phyloP scores from a whole-genome alignment of 2,113 vertebrate genomes.

The Phaethornis superciliosus region DNA sequence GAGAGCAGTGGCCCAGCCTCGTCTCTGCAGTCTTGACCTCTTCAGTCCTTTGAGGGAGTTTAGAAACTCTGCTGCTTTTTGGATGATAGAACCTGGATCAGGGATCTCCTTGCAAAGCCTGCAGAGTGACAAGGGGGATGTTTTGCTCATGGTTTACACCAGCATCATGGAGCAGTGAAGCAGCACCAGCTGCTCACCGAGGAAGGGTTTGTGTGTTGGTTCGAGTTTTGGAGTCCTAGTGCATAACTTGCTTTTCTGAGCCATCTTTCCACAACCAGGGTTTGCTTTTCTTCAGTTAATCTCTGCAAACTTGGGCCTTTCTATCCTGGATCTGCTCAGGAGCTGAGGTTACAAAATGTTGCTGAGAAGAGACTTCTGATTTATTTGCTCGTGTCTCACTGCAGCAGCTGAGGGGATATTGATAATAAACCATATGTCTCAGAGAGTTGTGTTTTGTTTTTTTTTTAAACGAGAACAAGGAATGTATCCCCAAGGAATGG shows the following conservation, averaged over 20 bases:
- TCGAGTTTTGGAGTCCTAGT: background rate
- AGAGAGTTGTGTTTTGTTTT: background rate
- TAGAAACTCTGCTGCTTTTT: background rate
- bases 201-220: background rate
- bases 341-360: background rate
- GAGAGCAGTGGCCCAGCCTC: background rate
- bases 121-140: background rate
- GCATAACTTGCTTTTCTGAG: background rate
- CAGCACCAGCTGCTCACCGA: background rate
- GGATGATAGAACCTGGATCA: background rate
- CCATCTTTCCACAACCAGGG: background rate
- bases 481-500: background rate
- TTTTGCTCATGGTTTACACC: rapidly evolving
- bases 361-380: background rate
- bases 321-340: background rate
- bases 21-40: background rate
- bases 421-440: background rate
- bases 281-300: background rate
- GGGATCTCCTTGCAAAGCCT: rapidly evolving
- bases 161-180: rapidly evolving
- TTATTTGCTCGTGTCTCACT: background rate
- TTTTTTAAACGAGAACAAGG: background rate
- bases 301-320: background rate
- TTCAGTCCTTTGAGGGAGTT: background rate
- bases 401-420: background rate